A percentile compares a stretch with the other conserved stretches of the same genome.
Conservation (phyloP, 2,113 vertebrate genomes). For the Zapus hudsonius region DNA sequence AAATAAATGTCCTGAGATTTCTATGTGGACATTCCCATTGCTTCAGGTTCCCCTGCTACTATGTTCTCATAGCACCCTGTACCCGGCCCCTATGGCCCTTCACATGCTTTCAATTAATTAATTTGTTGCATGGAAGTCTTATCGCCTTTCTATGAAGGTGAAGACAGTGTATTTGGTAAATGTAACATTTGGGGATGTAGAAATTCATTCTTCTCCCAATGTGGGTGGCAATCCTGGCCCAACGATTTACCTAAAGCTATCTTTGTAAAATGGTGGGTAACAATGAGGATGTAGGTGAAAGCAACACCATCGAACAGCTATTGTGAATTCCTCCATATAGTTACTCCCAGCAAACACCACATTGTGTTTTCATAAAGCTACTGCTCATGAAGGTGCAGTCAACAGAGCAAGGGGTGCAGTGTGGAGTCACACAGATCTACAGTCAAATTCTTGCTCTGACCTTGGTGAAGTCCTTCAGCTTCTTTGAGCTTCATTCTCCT, state of each 20-base stretch:
- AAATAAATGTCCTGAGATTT: constrained; percentile 31
- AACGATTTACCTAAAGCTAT: neutral
- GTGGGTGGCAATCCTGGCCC: neutral
- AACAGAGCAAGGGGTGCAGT: neutral
- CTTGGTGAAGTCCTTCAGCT: constrained; percentile 37
- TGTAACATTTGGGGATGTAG: neutral
- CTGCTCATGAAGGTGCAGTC: neutral
- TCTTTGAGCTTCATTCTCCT: constrained; percentile 12
- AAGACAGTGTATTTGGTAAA: neutral
- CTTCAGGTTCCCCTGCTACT: neutral
- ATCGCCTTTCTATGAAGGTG: neutral
- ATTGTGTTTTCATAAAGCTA: neutral
- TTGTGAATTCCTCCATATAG: neutral
- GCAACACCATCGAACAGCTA: neutral
- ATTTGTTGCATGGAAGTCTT: constrained; percentile 10
- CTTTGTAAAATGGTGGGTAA: constrained; percentile 1
- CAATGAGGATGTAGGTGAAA: neutral
- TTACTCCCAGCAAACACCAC: neutral
- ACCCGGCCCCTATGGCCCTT: neutral
- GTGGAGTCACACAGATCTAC: neutral
- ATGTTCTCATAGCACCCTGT: neutral
- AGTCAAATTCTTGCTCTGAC: neutral
- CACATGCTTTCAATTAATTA: constrained; percentile 13
- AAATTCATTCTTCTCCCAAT: neutral
- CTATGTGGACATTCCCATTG: neutral